Conservation (phyloP, 2,113 vertebrate genomes). For the Myotis brandtii region DNA sequence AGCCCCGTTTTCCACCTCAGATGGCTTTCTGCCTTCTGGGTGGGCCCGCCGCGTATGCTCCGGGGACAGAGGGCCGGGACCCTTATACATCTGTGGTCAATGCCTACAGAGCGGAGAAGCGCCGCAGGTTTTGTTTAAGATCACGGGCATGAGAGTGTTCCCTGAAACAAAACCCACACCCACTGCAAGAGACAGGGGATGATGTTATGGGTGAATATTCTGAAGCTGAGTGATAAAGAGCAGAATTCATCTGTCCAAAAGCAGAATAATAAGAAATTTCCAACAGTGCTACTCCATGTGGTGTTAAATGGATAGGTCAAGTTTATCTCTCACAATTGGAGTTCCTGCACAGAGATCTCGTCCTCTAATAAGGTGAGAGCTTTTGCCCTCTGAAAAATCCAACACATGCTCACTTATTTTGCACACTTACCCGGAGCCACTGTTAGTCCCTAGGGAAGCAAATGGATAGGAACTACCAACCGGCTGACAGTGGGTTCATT, state of each 20-base stretch:
- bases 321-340: neutral
- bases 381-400: neutral
- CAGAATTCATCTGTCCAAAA: neutral
- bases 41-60: neutral
- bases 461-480: neutral
- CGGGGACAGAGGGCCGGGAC: neutral
- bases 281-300: neutral
- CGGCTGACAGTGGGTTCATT: neutral
- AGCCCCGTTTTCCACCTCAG: neutral
- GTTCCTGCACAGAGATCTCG: slow-evolving; percentile 1
- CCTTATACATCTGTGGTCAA: neutral
- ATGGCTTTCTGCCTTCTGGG: neutral
- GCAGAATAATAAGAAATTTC: neutral
- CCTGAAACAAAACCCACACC: neutral
- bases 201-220: neutral
- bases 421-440: neutral
- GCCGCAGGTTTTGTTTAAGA: neutral
- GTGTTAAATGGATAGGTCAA: neutral
- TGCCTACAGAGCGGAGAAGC: neutral
- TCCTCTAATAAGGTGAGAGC: neutral
- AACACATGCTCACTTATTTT: neutral
- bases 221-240: neutral
- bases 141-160: neutral
- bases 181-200: neutral
- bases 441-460: neutral